phyloP scores from a whole-genome alignment of 2,113 vertebrate genomes.

The Collichthys lucidus region DNA sequence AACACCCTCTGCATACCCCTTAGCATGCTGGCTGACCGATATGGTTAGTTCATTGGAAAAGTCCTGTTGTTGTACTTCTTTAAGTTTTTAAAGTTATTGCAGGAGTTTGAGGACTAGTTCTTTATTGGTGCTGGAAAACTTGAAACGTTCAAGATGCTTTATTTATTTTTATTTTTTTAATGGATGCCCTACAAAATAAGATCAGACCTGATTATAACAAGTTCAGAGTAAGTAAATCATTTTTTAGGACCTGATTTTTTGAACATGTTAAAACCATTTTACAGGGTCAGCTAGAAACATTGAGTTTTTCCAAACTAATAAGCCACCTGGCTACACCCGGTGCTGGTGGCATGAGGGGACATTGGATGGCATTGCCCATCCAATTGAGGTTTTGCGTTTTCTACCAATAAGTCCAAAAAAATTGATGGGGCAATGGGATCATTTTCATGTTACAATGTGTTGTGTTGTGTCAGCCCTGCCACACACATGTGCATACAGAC shows the following conservation, averaged over 20 bases:
- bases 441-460: too few relatives aligned
- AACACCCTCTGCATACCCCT: constrained; percentile 11
- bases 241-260: neutral
- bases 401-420: too few relatives aligned
- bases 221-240: neutral
- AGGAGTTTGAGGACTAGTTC: neutral
- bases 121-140: neutral
- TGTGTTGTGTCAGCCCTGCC: too few relatives aligned
- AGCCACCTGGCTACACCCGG: too few relatives aligned
- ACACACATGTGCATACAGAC: too few relatives aligned
- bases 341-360: too few relatives aligned
- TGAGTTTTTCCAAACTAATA: too few relatives aligned
- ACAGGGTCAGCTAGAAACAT: neutral
- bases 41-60: neutral
- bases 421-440: too few relatives aligned
- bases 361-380: too few relatives aligned
- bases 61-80: neutral
- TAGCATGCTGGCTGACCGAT: neutral
- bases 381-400: too few relatives aligned
- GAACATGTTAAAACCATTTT: neutral
- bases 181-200: neutral
- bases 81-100: neutral
- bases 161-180: too few relatives aligned
- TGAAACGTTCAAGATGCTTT: neutral
- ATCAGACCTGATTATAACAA: neutral